Evolutionary conservation across 1,140 invertebrate genomes (phyloP).

Genomic region (Pantala flavescens): DNA sequence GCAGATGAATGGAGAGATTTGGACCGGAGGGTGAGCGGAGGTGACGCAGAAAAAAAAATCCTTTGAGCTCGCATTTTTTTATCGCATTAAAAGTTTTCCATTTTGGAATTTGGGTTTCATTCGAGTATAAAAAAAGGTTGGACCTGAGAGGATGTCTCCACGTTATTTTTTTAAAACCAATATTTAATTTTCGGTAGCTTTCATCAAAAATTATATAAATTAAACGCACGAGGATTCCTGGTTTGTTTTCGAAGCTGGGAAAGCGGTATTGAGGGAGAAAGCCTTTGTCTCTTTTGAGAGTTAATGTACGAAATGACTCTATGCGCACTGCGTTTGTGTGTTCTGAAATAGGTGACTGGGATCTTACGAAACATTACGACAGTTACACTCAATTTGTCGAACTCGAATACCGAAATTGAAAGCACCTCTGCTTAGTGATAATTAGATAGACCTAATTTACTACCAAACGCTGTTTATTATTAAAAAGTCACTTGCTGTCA

Average conservation of each 20-base stretch:
- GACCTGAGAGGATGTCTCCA: not conserved
- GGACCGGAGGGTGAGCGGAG: not conserved
- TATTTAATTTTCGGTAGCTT: slow-evolving; percentile 4
- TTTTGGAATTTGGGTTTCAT: slow-evolving; percentile 7
- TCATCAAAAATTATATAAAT: slow-evolving; percentile 9
- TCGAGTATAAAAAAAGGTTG: slow-evolving; percentile 1
- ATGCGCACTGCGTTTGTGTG: no score
- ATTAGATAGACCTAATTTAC: no score
- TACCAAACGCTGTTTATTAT: no score
- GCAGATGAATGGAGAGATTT: not conserved
- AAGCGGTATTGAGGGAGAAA: not conserved
- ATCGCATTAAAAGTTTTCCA: slow-evolving; percentile 9
- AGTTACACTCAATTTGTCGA: no score
- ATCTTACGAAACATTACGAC: no score
- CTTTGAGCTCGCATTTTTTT: not conserved
- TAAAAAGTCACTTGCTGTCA: no score
- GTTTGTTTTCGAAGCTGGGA: not conserved
- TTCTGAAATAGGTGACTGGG: no score
- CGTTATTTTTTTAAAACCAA: not conserved
- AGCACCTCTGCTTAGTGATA: no score
- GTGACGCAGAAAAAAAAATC: not conserved
- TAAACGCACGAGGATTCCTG: not conserved
- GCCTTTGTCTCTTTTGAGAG: not conserved
- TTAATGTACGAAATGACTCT: no score
- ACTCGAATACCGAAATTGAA: no score